Evolutionary conservation across 2,888 invertebrate genomes (phyloP), one percentile per base, ranked within the genome.

Genomic region (Synanthedon vespiformis): DNA sequence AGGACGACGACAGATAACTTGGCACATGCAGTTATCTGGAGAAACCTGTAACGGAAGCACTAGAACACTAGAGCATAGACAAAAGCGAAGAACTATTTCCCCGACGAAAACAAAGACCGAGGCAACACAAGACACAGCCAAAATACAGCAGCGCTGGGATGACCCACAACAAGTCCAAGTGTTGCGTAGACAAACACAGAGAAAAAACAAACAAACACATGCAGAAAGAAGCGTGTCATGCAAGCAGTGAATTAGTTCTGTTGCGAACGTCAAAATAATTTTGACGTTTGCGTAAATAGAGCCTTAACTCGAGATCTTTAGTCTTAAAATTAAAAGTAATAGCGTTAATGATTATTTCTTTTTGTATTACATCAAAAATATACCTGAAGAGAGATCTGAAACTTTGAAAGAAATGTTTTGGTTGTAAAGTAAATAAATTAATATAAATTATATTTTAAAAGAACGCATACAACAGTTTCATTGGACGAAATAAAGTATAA

Each of bases 371-470:
- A 75, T 72, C 72, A 68, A 73, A 76, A 71, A 70, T 65, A 72
- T 82, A 87, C 82, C 82, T 84, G 66, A 67, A 61, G 65, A 12
- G 63, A 75, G 73, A 80, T 80, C 80, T 80, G 80, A 81, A 82
- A 83, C 69, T 78, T 76, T 74, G 70, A 80, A 81, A 81, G 55
- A 70, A 71, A 69, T 58, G 68, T 65, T 68, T 70, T 58, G 73
- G 73, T 72, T 72, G 74, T 74, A 73, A 70, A 74, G 70, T 70
- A 72, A 65, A n/a, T n/a, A n/a, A n/a, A 66, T 62, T 63, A 68
- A 61, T 62, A 64, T 68, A 67, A 63, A 62, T 60, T 59, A 59
- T 57, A 58, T 47, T 48, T 52, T 57, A 22, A 22, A 63, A 60
- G 57, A 72, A 72, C 72, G 66, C 74, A 80, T 74, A 78, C 62